These are phyloP conservation scores for Vireo altiloquus DNA, from an alignment of 2,113 vertebrate genomes.

Conservation along the genomic window DNA sequence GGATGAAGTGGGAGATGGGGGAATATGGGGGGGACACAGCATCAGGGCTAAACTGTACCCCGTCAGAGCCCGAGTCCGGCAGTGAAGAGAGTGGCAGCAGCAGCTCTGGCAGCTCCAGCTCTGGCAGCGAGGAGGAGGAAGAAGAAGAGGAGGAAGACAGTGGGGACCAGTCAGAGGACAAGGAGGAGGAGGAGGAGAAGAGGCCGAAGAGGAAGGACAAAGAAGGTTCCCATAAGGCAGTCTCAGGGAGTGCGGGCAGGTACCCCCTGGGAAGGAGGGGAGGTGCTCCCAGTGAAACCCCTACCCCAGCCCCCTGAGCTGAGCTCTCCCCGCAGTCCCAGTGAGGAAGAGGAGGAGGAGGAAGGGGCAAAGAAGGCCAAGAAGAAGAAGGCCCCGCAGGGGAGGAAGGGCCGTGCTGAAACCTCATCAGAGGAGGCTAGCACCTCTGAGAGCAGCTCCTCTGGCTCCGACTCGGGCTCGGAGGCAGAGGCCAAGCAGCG, in stretches of 20 bases:
- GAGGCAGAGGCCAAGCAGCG: conserved; percentile 77
- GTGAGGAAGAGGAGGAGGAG: conserved; percentile 81
- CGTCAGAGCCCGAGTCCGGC: conserved; percentile 81
- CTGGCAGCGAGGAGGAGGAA: conserved; percentile 74
- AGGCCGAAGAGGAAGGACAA: conserved; percentile 64
- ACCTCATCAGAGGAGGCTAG: conserved; percentile 84
- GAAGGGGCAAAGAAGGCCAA: conserved; percentile 60
- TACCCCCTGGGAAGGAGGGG: background rate
- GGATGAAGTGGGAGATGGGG: background rate
- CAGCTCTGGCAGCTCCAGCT: conserved; percentile 66
- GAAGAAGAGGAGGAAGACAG: conserved; percentile 81
- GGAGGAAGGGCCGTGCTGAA: conserved; percentile 56
- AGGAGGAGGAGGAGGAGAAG: conserved; percentile 79
- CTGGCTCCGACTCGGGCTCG: conserved; percentile 76
- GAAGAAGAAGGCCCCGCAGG: conserved; percentile 67
- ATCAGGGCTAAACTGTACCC: background rate
- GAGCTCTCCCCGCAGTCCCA: background rate
- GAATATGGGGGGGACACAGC: background rate
- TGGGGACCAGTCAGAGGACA: conserved; percentile 74
- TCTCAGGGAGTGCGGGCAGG: conserved; percentile 69
- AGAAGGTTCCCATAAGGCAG: conserved; percentile 66
- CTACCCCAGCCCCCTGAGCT: background rate
- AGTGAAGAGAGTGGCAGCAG: conserved; percentile 76
- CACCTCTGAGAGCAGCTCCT: conserved; percentile 85
- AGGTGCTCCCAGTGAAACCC: accelerated